These are phyloP conservation scores for Rhombomys opimus DNA, from an alignment of 2,113 vertebrate genomes.

Conservation along the genomic window DNA sequence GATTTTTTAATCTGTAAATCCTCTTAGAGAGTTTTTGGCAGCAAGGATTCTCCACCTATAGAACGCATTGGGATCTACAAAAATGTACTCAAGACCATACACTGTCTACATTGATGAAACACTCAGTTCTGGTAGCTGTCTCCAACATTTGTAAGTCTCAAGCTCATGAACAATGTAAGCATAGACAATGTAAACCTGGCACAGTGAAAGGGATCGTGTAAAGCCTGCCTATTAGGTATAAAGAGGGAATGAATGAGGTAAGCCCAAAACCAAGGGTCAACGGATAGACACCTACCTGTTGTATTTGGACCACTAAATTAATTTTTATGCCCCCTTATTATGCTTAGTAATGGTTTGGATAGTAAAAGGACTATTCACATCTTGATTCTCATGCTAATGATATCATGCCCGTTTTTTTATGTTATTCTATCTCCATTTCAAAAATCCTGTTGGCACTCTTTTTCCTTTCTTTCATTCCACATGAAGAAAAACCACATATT, in stretches of 20 bases:
- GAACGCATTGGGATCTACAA: neutral
- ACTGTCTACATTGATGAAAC: neutral
- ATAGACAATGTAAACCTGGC: neutral
- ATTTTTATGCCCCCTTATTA: neutral
- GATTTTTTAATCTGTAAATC: neutral
- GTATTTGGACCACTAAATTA: neutral
- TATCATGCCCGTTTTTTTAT: neutral
- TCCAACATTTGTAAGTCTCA: neutral
- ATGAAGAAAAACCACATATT: neutral
- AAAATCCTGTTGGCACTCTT: neutral
- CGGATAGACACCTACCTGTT: neutral
- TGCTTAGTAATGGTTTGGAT: neutral
- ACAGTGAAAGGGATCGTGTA: neutral
- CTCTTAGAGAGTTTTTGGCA: neutral
- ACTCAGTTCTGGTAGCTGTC: neutral
- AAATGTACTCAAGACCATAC: neutral
- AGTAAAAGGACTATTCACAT: neutral
- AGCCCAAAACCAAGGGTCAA: neutral
- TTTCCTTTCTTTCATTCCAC: neutral
- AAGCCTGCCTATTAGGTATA: neutral
- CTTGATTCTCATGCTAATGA: neutral
- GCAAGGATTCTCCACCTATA: neutral
- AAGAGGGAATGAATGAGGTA: neutral
- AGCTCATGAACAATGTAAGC: neutral
- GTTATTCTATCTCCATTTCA: neutral